Base-by-base conservation (phyloP, 2,888 invertebrate genomes). In the Herminia tarsipennalis region DNA sequence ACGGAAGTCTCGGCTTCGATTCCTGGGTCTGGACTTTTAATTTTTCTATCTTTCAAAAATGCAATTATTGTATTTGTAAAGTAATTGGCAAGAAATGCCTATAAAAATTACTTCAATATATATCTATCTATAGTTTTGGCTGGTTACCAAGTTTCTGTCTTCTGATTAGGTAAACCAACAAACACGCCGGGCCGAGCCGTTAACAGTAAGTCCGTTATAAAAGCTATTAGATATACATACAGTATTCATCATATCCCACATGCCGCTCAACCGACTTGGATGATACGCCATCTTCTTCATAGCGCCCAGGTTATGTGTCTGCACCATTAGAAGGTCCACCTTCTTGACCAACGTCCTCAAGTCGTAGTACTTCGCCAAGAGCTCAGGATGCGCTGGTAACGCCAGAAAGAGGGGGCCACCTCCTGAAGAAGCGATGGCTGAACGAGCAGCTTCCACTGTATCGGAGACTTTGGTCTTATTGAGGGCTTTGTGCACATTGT, bases 211-310 rank as follows among this genome's bases (percentile, higher is more conserved):
- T n/a, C n/a, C n/a, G n/a, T n/a, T n/a, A n/a, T n/a, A n/a, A n/a
- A n/a, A n/a, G n/a, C n/a, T n/a, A n/a, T n/a, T n/a, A n/a, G n/a
- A n/a, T n/a, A 12, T 14, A 72, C 93, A 93, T 77, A 95, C 95
- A 72, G 95, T 94, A 66, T 96, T 96, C 78, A 95, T 93, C 92
- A 95, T 94, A 66, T 96, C 95, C 92, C 95, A 95, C 33, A 95
- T 77, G 0, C 96, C 95, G 74, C 95, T 95, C 58, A 96, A 80
- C 43, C 95, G 84, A 67, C 95, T 95, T 0, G 95, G 95, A 73
- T 96, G 96, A 75, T 94, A 95, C 1, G 95, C 94, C 81, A 94
- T 94, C 70, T 94, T 94, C 69, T 92, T 92, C 61, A 94, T 93
- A 22, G 92, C 81, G 0, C 93, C 93, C 80, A 96, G 75, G 33